Base-by-base conservation (phyloP, 2,113 vertebrate species). In the Sylvietta virens region DNA sequence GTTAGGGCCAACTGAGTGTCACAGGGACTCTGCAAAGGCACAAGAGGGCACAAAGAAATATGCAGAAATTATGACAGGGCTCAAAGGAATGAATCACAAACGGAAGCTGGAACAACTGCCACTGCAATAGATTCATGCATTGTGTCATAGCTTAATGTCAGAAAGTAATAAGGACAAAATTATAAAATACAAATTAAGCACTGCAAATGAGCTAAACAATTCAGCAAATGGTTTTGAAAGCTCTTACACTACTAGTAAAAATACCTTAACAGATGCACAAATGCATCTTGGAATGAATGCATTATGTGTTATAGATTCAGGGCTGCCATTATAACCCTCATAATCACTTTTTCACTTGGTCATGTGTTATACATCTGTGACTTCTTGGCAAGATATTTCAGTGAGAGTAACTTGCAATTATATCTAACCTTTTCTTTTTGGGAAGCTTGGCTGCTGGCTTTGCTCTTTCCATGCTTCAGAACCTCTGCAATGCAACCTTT, bases 121-220 rank as follows among this genome's bases (percentile, higher is more conserved):
- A 64, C 81, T 92, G 11, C 40, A 48, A 81, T 73, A 91, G 61
- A 76, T 83, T 80, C 18, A 65, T 35, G 17, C 37, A 54, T 61
- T 85, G 35, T 93, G 73, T 92, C 90, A 84, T 45, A 24, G 37
- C n/a, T 76, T 81, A 92, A 60, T 82, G 65, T 84, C 65, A 92
- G 48, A 90, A 92, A 62, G 42, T 70, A 90, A 92, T 85, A 85
- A 60, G 57, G 50, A 88, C 31, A 94, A 95, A 95, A 95, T 87
- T 76, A 92, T 82, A 95, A 96, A 96, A 94, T 86, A 92, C 30
- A 90, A 81, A 96, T 97, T 90, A 89, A 93, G 64, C 54, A 39
- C 21, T 70, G 42, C 12, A 81, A 95, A 95, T 93, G 80, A 94
- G 35, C 20, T 58, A 83, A 94, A 93, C 65, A 66, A 50, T 89